These are phyloP conservation scores for Rhipidura dahli DNA, from an alignment of 2,113 vertebrate genomes.

Conservation along the genomic window DNA sequence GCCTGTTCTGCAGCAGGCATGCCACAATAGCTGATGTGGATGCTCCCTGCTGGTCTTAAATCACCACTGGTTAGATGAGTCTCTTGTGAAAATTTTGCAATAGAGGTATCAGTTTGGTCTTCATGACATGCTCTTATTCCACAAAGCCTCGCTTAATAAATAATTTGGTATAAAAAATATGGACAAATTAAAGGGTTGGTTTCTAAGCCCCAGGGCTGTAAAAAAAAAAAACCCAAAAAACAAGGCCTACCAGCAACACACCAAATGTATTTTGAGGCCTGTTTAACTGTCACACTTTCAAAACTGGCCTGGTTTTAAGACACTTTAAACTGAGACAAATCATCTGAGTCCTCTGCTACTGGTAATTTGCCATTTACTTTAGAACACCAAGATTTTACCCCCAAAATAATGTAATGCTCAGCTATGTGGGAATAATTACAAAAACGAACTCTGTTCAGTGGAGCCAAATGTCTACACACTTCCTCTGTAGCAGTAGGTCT, in stretches of 20 bases:
- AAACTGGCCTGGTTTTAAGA: neutral
- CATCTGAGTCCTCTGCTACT: neutral
- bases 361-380: neutral
- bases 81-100: neutral
- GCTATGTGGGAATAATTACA: neutral
- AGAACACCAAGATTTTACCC: neutral
- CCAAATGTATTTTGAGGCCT: neutral
- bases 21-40: fast-evolving
- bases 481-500: neutral
- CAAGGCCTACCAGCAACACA: neutral
- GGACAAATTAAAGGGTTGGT: neutral
- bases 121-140: neutral
- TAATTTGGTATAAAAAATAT: neutral
- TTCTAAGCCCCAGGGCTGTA: neutral
- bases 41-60: neutral
- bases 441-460: neutral
- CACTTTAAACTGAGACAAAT: neutral
- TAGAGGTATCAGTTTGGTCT: neutral
- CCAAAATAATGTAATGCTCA: neutral
- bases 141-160: neutral
- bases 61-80: neutral
- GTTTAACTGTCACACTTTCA: neutral
- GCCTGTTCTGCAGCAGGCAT: neutral
- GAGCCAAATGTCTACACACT: neutral
- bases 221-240: neutral